Evolutionary conservation across 1,140 invertebrate genomes (phyloP), one percentile per base, ranked within the genome.

Genomic region (Pseudomyrmex cubaensis): DNA sequence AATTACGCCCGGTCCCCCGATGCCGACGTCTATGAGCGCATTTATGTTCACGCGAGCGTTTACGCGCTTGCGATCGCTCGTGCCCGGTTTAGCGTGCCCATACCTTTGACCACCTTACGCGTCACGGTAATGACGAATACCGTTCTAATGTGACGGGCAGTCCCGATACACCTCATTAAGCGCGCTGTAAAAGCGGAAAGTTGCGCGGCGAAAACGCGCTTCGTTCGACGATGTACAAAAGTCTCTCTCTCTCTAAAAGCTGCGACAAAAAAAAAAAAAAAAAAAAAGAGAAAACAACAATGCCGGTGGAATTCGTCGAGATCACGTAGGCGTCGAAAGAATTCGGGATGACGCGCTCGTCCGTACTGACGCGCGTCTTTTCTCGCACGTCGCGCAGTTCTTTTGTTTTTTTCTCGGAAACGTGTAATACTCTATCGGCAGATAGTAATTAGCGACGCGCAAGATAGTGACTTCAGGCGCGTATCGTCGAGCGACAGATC

Each of bases 91-190:
- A 63, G 44, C 73, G 48, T 44, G 44, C 44, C 35, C 35, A 35
- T 54, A 84, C 57, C 76, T 82, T 85, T 82, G 77, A 57, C 67
- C 85, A 70, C 82, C 54, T 86, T 78, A 86, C 74, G 78, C 83
- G n/a, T 85, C 66, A 59, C 57, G 63, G 78, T 85, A 86, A 88
- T 76, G 83, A 85, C 63, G 88, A 89, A 87, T 89, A 85, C 64
- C 82, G 82, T 89, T 87, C 70, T 88, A 78, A 85, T 74, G 67
- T 73, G 48, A 66, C 70, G 70, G 61, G n/a, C 54, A 85, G 72
- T 85, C 63, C 76, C 80, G 83, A 89, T 84, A 82, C 64, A 83
- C 46, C 67, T 89, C 85, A 78, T 90, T 90, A 89, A 73, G 46
- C 61, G 62, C 61, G 62, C 69, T 70, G 69, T 84, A 52, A 78